Conservation (phyloP, 2,888 invertebrate species). For the Geophilus truncorum region DNA sequence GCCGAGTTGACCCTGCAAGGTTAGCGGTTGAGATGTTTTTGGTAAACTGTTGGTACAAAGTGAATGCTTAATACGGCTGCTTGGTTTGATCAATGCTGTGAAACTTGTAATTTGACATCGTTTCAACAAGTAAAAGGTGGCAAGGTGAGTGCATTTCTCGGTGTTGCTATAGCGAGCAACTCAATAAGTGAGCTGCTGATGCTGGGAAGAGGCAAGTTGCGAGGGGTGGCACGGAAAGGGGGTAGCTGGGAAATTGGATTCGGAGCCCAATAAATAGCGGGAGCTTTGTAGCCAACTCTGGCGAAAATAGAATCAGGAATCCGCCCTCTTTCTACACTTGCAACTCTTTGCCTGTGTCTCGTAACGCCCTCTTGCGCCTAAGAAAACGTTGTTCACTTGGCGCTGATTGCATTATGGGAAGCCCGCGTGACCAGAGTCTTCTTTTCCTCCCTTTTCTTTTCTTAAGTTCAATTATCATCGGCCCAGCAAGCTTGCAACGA, state of each 20-base stretch:
- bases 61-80: background rate
- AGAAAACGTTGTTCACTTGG: constrained; percentile 18
- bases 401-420: constrained; percentile 21
- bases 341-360: background rate
- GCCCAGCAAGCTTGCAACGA: constrained; percentile 7
- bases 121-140: constrained; percentile 25
- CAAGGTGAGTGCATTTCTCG: background rate
- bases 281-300: constrained; percentile 27
- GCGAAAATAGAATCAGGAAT: constrained; percentile 25
- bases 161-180: constrained; percentile 4
- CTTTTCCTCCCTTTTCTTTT: constrained; percentile 10
- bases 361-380: constrained; percentile 5
- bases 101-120: constrained; percentile 15
- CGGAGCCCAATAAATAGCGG: constrained; percentile 24
- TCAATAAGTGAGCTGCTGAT: constrained; percentile 25
- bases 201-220: background rate
- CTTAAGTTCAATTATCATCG: constrained; percentile 21
- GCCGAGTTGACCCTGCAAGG: background rate
- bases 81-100: background rate
- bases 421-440: constrained; percentile 1
- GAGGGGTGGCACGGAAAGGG: background rate
- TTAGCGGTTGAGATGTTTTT: background rate
- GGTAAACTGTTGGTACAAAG: background rate
- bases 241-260: constrained; percentile 19
- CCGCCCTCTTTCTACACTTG: background rate